Evolutionary conservation across 2,888 invertebrate genomes (phyloP).

Genomic region (Neocrepidodera transversa): DNA sequence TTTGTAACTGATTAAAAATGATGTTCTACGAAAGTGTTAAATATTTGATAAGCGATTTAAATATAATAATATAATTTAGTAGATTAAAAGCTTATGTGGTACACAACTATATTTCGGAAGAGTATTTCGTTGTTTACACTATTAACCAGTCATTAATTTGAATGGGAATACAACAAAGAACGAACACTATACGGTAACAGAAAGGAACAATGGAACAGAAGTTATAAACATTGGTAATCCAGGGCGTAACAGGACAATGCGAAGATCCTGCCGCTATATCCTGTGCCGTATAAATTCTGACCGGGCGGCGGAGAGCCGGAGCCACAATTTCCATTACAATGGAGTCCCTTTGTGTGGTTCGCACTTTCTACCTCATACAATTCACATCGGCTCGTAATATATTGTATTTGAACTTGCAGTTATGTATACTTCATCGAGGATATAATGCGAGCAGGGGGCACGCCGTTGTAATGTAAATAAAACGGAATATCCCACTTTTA

Average conservation of each 20-base stretch:
- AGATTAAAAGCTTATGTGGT: no score
- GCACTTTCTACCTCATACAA: constrained; percentile 46
- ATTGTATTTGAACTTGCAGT: constrained; percentile 41
- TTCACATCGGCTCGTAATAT: constrained; percentile 45
- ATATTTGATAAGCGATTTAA: no score
- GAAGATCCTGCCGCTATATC: constrained; percentile 50
- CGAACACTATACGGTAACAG: constrained; percentile 44
- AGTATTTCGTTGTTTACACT: constrained; percentile 17
- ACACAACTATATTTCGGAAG: no score
- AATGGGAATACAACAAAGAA: constrained; percentile 43
- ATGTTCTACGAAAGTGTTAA: no score
- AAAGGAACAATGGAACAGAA: constrained; percentile 44
- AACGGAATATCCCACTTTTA: constrained; percentile 32
- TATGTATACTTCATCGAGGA: constrained; percentile 37
- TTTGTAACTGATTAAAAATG: no score
- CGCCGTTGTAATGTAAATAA: constrained; percentile 40
- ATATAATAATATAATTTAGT: no score
- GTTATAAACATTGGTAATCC: constrained; percentile 46
- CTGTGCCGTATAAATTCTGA: constrained; percentile 44
- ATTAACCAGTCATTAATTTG: constrained; percentile 40
- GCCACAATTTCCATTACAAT: constrained; percentile 54
- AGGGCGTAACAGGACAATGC: constrained; percentile 42
- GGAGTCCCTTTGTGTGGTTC: constrained; percentile 47
- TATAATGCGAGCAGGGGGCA: constrained; percentile 25
- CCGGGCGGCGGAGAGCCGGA: constrained; percentile 35